Conservation (phyloP, 2,113 vertebrate species). For the Urocolius indicus region DNA sequence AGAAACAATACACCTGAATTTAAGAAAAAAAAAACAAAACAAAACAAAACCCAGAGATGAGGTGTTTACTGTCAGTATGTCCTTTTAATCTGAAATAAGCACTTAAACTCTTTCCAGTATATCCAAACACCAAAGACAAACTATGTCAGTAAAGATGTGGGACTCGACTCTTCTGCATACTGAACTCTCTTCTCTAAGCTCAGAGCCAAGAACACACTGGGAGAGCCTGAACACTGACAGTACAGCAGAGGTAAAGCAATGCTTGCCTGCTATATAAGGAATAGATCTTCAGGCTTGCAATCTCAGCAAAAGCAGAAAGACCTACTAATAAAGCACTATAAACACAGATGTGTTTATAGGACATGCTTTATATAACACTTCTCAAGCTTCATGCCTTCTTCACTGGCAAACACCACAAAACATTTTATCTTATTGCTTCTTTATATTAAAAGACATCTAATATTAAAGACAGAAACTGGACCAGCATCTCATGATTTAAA, state of each 20-base stretch:
- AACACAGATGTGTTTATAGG: slow-evolving; percentile 12
- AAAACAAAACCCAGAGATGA: not conserved
- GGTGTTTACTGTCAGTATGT: not conserved
- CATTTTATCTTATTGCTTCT: not conserved
- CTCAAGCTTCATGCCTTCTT: not conserved
- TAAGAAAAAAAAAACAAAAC: not conserved
- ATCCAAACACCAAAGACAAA: not conserved
- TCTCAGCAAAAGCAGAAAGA: not conserved
- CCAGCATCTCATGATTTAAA: not conserved
- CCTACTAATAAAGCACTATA: not conserved
- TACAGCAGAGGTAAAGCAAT: not conserved
- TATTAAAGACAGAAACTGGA: slow-evolving; percentile 9
- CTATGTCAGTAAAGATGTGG: not conserved
- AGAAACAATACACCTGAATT: not conserved
- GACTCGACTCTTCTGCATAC: not conserved
- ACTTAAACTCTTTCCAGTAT: not conserved
- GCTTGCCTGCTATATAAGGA: slow-evolving; percentile 13
- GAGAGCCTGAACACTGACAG: not conserved
- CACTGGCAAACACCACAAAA: fast-evolving
- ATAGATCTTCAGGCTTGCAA: not conserved
- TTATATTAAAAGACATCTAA: slow-evolving; percentile 8
- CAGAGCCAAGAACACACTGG: not conserved
- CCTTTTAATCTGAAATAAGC: not conserved
- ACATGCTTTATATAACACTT: not conserved
- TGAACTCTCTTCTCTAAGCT: not conserved